Evolutionary conservation across 2,113 vertebrate genomes (phyloP).

Genomic region (Heterotilapia buettikoferi): DNA sequence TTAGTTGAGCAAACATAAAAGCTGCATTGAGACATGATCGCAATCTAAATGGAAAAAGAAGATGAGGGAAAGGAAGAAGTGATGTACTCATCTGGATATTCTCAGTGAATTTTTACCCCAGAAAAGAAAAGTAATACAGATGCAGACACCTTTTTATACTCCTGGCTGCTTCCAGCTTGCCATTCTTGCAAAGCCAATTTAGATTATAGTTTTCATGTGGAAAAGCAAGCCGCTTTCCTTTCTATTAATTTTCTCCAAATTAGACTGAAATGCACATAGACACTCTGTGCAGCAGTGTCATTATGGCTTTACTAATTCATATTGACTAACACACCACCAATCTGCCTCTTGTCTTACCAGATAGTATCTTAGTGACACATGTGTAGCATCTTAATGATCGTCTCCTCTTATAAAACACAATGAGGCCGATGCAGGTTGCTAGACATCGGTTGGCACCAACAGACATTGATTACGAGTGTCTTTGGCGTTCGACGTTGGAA

Average conservation of each 20-base stretch:
- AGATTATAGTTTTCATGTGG: background rate
- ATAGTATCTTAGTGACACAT: slow-evolving; percentile 41
- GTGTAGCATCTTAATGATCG: slow-evolving; percentile 47
- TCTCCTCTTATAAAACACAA: slow-evolving; percentile 2
- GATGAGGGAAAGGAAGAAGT: background rate
- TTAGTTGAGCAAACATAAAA: background rate
- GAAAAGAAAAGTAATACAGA: background rate
- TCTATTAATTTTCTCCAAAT: slow-evolving; percentile 6
- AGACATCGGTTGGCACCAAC: slow-evolving; percentile 25
- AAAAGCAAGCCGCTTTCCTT: background rate
- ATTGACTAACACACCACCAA: slow-evolving; percentile 35
- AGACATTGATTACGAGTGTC: slow-evolving; percentile 47
- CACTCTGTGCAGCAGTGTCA: background rate
- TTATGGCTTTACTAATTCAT: slow-evolving; percentile 37
- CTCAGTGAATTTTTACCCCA: background rate
- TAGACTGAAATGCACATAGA: slow-evolving; percentile 1
- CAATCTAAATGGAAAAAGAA: background rate
- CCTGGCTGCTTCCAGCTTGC: background rate
- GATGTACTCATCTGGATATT: background rate
- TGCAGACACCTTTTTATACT: background rate
- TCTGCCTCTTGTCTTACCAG: slow-evolving; percentile 35
- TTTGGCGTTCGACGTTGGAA: slow-evolving; percentile 21
- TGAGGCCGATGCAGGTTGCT: slow-evolving; percentile 10
- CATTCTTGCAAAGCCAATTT: background rate
- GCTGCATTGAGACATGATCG: background rate